Base-by-base conservation (phyloP, 1,140 invertebrate genomes). In the Drosophila bifasciata region DNA sequence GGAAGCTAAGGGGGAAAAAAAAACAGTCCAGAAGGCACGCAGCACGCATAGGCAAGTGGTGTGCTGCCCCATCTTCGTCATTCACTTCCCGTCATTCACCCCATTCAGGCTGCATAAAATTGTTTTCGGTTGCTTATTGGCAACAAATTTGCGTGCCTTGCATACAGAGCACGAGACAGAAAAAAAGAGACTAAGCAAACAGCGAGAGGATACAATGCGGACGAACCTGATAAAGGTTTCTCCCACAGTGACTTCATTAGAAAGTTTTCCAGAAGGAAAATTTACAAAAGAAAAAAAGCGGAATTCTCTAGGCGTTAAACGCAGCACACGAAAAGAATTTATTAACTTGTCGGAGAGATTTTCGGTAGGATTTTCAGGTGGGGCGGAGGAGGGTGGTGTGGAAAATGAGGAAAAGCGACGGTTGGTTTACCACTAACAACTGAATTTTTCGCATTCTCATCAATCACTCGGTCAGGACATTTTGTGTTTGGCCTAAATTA, bases 111-210 rank as follows among this genome's bases (percentile, higher is more conserved):
- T 59, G 58, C 83, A 81, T 81, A 81, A 81, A 78, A 81, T 81
- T 81, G 79, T 81, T 81, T 81, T 81, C 79, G 79, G 61, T 59
- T 74, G 74, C 79, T 83, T 81, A 81, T 81, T 81, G 79, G 79
- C 79, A 83, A 83, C 79, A 81, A 81, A 81, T 81, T 81, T 81
- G 79, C 79, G 79, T 81, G 79, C 74, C 51, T 61, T 81, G 79
- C 79, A 81, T 81, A 71, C 79, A 57, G 46, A 81, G 73, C 40
- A 52, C 36, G 58, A 52, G 11, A 9, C 23, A 46, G 19, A 36
- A 3, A 19, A 13, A 5, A 17, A 32, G 25, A 62, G 57, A 62
- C 51, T 23, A 23, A 25, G 32, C 17, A 56, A 53, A 67, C 48
- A 8, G 21, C 11, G 48, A 32, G 16, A 11, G 36, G 21, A 36